A percentile compares a stretch with the other conserved stretches of the same genome.
phyloP scores from a whole-genome alignment of 2,113 vertebrate species.

The Microtus ochrogaster region DNA sequence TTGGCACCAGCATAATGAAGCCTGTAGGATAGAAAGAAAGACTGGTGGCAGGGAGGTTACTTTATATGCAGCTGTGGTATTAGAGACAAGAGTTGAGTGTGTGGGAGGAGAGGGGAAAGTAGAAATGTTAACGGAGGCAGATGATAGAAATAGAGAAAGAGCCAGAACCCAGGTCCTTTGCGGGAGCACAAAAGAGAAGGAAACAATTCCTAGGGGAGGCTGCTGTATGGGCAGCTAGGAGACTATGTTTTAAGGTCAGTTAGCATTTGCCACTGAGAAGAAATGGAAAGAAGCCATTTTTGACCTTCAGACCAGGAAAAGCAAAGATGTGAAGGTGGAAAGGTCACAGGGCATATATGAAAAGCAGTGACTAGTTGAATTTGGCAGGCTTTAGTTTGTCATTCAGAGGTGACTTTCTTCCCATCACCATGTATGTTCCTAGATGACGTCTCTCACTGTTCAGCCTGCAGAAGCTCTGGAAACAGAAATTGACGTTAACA shows the following conservation, averaged over 20 bases:
- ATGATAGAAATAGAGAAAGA: conserved; percentile 40
- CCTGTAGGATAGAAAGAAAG: conserved; percentile 16
- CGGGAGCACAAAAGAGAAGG: conserved; percentile 7
- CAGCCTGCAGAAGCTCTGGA: conserved; percentile 52
- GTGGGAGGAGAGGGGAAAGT: conserved; percentile 16
- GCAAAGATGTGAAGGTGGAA: conserved; percentile 19
- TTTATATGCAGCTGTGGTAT: conserved; percentile 19
- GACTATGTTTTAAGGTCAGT: conserved; percentile 16
- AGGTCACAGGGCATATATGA: conserved; percentile 15
- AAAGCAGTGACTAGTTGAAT: neutral
- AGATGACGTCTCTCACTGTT: neutral
- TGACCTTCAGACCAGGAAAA: conserved; percentile 17
- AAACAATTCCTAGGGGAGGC: neutral
- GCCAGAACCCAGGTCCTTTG: neutral
- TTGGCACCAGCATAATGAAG: neutral
- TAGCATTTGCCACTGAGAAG: conserved; percentile 16
- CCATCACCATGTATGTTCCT: conserved; percentile 12
- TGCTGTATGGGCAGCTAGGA: neutral
- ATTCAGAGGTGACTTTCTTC: conserved; percentile 8
- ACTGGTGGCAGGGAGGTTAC: neutral
- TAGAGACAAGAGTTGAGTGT: conserved; percentile 22
- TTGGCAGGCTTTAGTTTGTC: conserved; percentile 40
- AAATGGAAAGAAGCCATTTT: neutral
- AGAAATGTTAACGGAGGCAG: conserved; percentile 1
- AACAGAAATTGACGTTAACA: conserved; percentile 54